These are phyloP conservation scores for Spermophilus dauricus DNA, from an alignment of 2,113 vertebrate genomes.

Conservation along the genomic window DNA sequence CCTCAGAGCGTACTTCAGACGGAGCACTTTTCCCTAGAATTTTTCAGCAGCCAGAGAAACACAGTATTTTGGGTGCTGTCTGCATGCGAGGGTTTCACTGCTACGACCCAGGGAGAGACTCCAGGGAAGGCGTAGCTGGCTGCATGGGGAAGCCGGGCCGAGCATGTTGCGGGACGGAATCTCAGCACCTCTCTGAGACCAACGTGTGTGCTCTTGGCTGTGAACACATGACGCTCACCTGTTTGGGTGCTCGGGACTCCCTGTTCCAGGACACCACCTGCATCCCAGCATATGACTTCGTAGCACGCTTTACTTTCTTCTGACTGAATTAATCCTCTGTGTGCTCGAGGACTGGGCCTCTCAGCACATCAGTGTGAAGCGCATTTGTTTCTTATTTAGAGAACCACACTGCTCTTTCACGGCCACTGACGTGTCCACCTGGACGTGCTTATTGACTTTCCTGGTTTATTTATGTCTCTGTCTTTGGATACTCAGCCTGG, in stretches of 20 bases:
- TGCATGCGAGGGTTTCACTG: neutral
- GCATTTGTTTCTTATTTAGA: constrained; percentile 1
- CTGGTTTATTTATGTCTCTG: neutral
- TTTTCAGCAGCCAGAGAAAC: constrained; percentile 14
- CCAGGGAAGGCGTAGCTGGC: neutral
- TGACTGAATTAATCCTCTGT: neutral
- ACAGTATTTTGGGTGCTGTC: neutral
- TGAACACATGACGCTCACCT: neutral
- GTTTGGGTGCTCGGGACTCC: neutral
- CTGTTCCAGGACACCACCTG: constrained; percentile 56
- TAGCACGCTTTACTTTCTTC: neutral
- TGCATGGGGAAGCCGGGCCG: neutral
- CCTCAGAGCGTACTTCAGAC: neutral
- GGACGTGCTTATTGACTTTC: neutral
- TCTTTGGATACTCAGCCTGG: fast-evolving
- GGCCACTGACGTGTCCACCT: fast-evolving
- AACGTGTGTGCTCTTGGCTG: constrained; percentile 16
- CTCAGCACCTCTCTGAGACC: constrained; percentile 45
- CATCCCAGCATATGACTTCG: neutral
- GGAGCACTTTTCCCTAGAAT: neutral
- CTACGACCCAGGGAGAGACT: neutral
- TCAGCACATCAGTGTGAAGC: neutral
- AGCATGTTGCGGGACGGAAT: constrained; percentile 1
- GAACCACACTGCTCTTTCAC: neutral
- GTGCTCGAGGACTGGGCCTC: neutral